Base-by-base conservation (phyloP, 2,113 vertebrate genomes). In the Mormyrus lacerda region DNA sequence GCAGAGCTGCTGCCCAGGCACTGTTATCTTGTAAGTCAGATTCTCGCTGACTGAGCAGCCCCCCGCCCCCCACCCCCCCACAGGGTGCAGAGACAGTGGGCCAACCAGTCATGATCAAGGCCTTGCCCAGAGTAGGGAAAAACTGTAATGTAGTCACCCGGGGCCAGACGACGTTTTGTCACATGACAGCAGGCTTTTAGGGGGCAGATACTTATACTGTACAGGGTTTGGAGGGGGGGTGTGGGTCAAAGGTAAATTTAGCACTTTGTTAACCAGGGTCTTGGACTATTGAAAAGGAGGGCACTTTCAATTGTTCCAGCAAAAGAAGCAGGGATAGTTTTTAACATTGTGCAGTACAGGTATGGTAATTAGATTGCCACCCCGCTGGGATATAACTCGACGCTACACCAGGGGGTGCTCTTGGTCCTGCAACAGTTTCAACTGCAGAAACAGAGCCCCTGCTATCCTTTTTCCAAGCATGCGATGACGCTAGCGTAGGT, bases 41-140 rank as follows among this genome's bases (percentile, higher is more conserved):
- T 86, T 86, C 84, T 86, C 48, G 84, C 84, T 86, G 84, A 86
- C 84, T 27, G 84, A 3, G 84, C 48, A 35, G 21, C 48, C n/a
- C 48, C n/a, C n/a, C 44, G 1, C 8, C 90, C 82, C 1, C 69
- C n/a, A n/a, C n/a, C n/a, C n/a, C 58, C 88, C 73, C 4, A 79
- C 90, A 99, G 98, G 98, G 97, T 91, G 96, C 98, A 1, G 98
- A 99, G 73, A 95, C 96, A 65, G 95, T 99, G 73, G 97, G 98
- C 88, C 99, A 98, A 91, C 98, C 98, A 1, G 94, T 99, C 88
- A 99, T 99, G 98, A 96, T 99, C 92, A 99, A 99, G 89, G 98
- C 98, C 24, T 99, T 98, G 21, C 98, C 92, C 98, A 98, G 90
- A 98, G 98, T 87, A 98, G 98, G 92, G 98, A 98, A 50, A 99